Conservation (phyloP, 2,888 invertebrate genomes). For the Tridacna gigas region DNA sequence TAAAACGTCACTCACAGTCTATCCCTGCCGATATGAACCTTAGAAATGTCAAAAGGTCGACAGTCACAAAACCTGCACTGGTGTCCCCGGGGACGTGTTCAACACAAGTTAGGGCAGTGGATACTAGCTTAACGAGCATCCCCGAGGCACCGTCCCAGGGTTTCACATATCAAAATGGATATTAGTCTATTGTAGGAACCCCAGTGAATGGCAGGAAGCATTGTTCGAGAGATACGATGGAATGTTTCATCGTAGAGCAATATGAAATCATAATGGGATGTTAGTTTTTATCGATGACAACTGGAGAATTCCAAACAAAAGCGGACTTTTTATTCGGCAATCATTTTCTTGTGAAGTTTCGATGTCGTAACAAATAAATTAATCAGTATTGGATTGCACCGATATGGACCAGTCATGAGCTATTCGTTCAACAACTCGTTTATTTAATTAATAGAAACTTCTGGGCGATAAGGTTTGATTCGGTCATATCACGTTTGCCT, state of each 20-base stretch:
- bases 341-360: background rate
- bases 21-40: background rate
- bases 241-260: conserved; percentile 7
- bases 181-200: conserved; percentile 18
- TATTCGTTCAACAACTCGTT: background rate
- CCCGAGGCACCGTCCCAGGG: background rate
- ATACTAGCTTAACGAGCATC: conserved; percentile 6
- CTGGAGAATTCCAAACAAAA: conserved; percentile 34
- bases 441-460: conserved; percentile 4
- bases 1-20: conserved; percentile 12
- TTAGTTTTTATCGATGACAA: conserved; percentile 43
- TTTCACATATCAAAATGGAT: conserved; percentile 21
- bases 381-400: background rate
- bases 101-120: conserved; percentile 4
- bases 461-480: background rate
- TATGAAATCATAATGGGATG: conserved; percentile 19
- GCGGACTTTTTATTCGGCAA: background rate
- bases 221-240: conserved; percentile 19
- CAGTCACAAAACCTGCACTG: conserved; percentile 26
- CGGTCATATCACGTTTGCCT: background rate
- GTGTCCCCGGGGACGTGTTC: conserved; percentile 17
- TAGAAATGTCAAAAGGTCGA: conserved; percentile 56
- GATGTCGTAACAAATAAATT: background rate
- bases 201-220: background rate
- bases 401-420: background rate